A percentile compares a stretch with the other conserved stretches of the same genome.
phyloP scores from a whole-genome alignment of 2,113 vertebrate species.

The Plestiodon gilberti region DNA sequence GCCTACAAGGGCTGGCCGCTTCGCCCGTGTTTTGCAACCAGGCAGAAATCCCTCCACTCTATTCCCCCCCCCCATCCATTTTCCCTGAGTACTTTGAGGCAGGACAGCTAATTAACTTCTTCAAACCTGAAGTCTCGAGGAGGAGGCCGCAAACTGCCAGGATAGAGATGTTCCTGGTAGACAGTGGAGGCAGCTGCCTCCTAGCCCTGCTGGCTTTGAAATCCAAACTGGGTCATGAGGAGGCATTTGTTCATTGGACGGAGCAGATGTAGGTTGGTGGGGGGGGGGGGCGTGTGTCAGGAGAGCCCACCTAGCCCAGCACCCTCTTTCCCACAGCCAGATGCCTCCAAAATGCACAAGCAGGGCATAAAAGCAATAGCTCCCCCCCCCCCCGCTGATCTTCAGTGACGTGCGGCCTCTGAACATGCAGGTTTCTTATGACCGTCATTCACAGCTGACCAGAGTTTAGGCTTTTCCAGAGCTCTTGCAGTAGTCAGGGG shows the following conservation, averaged over 20 bases:
- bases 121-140: not conserved
- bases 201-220: not conserved
- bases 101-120: slow-evolving; percentile 31
- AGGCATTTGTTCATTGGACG: not conserved
- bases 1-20: not conserved
- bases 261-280: not conserved
- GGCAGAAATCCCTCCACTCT: not conserved
- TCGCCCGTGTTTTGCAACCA: not conserved
- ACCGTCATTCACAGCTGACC: no score
- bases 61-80: accelerated
- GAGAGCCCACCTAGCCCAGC: no score
- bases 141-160: not conserved
- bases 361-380: no score
- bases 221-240: not conserved
- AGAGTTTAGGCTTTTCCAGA: not conserved
- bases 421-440: no score
- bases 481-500: not conserved
- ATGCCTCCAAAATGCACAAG: no score
- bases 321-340: not conserved
- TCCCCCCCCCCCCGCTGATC: no score
- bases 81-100: not conserved
- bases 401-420: no score
- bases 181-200: not conserved
- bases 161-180: no score
- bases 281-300: no score